Base-by-base conservation (phyloP, 2,888 invertebrate genomes). In the Ellobium chinense region DNA sequence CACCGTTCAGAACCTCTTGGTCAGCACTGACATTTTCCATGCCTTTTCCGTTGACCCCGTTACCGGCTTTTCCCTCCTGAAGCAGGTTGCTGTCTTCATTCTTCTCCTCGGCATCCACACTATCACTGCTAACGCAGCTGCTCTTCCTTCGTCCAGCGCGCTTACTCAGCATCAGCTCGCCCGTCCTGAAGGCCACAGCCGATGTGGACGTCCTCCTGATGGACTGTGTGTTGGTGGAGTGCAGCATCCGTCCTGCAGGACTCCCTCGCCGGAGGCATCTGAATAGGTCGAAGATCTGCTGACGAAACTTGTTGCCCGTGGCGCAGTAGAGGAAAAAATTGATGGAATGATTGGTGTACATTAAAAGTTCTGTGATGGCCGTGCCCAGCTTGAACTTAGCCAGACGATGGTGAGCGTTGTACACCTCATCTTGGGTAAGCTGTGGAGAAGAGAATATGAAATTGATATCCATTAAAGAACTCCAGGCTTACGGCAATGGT, bases 271-370 rank as follows among this genome's bases (percentile, higher is more conserved):
- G 62, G 9, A 54, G 65, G 37, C 78, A 58, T 36, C 65, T 36
- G 9, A 84, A 70, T 31, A 80, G 73, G 39, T 66, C 58, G 31
- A 78, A 75, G 24, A 91, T 73, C 78, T 91, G 89, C 37, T 82
- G 83, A 1, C 91, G 82, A 82, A 91, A 91, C 65, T 85, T 84
- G 60, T 85, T 84, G 60, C 91, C 90, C 60, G 85, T 88, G 7
- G 90, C 82, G 81, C 90, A 90, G 83, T 91, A 91, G 7, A 91
- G 85, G 18, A 90, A 83, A 79, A 91, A 89, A 78, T 91, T 91
- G 29, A 89, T 83, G n/a, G 88, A 86, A 84, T 91, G 91, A 72
- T 89, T 91, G n/a, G 86, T 76, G 78, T 89, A 91, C 36, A 88
- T 81, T 18, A 90, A 85, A 29, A 89, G 81, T 56, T 86, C 86